Evolutionary conservation across 2,797 vertebrate genomes (phyloP), one percentile per base, ranked within the genome.

Genomic region (Coreius guichenoti): DNA sequence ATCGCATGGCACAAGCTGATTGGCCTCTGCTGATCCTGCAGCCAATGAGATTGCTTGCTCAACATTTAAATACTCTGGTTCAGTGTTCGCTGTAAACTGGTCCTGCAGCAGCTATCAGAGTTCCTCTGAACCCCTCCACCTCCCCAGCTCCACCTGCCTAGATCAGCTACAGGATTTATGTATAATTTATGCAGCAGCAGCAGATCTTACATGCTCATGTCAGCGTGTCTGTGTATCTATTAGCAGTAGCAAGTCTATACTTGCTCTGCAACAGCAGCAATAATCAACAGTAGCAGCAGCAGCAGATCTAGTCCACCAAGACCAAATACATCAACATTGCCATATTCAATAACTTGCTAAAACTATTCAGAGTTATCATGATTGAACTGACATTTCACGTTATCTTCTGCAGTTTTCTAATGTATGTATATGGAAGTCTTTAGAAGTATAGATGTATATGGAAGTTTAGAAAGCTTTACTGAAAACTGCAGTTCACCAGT

Each of bases 141-240:
- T 61, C 58, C 58, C 58, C 58, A 61, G 58, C 58, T 61, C 58
- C 58, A 61, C 58, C 58, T 61, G n/a, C n/a, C 58, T 26, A 61
- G 56, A 61, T 26, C 23, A 26, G n/a, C 56, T 61, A 26, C 12
- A 1, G 12, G 58, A 61, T 61, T 13, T 5, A 61, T 26, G n/a
- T 0, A 58, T n/a, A 4, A 13, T 26, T 26, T 2, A 61, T 61
- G 58, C 56, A 12, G 11, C 23, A n/a, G 9, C 0, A n/a, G 4
- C 9, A 58, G n/a, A 58, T 58, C 56, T 58, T n/a, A 58, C 11
- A 5, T 0, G 23, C 56, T 58, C 56, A 58, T 1, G 11, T 9
- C 54, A 56, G 1, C 56, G 4, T 5, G 4, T 58, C 56, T 12
- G 23, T 12, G 56, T n/a, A 58, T 58, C 23, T 58, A 58, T 58